Evolutionary conservation across 2,888 invertebrate genomes (phyloP).

Genomic region (Ormia ochracea): DNA sequence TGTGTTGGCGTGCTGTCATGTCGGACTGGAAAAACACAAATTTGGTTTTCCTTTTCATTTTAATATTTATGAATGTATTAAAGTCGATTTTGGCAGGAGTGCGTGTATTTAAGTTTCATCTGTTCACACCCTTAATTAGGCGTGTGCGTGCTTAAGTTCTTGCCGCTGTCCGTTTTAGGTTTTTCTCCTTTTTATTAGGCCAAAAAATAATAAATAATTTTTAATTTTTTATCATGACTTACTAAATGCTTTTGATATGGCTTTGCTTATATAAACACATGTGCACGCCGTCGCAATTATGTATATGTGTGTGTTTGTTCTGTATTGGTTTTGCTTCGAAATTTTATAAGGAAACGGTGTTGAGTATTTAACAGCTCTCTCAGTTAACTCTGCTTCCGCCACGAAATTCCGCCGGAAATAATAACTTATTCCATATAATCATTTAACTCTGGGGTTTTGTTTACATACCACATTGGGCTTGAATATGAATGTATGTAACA

Average conservation of each 20-base stretch:
- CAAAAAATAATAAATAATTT: conserved; percentile 42
- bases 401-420: conserved; percentile 51
- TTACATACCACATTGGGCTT: no score
- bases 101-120: background rate
- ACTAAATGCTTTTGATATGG: conserved; percentile 39
- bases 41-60: conserved; percentile 9
- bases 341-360: background rate
- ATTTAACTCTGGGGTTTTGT: no score
- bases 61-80: conserved; percentile 26
- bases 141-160: conserved; percentile 66
- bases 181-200: conserved; percentile 19
- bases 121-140: conserved; percentile 75
- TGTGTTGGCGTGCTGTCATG: conserved; percentile 45
- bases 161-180: conserved; percentile 31
- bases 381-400: conserved; percentile 17
- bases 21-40: background rate
- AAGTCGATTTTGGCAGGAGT: background rate
- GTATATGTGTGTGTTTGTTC: no score
- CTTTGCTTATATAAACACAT: background rate
- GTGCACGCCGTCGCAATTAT: no score
- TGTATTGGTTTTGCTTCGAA: conserved; percentile 6
- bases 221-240: conserved; percentile 46
- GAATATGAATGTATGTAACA: no score
- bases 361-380: background rate
- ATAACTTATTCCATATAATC: conserved; percentile 13